Evolutionary conservation across 2,113 vertebrate genomes (phyloP).

Genomic region (Raja brachyura): DNA sequence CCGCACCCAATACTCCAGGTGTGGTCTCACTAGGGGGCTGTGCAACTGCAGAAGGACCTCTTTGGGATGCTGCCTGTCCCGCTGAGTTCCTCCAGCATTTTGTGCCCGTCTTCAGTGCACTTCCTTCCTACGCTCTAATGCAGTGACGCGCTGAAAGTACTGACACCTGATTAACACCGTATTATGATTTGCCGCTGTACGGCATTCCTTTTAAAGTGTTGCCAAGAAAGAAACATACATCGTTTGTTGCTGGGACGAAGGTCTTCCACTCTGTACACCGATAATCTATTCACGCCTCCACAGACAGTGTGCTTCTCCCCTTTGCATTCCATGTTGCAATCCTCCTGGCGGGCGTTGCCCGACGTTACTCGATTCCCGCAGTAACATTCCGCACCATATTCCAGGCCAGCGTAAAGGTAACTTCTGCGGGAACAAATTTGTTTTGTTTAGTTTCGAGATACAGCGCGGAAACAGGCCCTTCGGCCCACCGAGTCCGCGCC

Average conservation of each 20-base stretch:
- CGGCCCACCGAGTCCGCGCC: too few species aligned
- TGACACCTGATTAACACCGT: not conserved
- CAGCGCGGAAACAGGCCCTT: too few species aligned
- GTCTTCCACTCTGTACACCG: slow-evolving; percentile 75
- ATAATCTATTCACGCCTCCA: slow-evolving; percentile 76
- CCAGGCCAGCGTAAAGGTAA: slow-evolving; percentile 78
- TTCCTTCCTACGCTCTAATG: too few species aligned
- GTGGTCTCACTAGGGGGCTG: too few species aligned
- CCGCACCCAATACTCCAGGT: too few species aligned
- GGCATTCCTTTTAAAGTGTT: not conserved
- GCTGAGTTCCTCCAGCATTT: too few species aligned
- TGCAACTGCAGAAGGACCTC: too few species aligned
- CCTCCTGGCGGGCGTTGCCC: slow-evolving; percentile 53
- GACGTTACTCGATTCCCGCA: slow-evolving; percentile 76
- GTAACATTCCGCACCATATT: slow-evolving; percentile 83
- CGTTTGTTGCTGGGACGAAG: slow-evolving; percentile 56
- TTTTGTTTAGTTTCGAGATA: too few species aligned
- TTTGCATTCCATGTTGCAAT: slow-evolving; percentile 79
- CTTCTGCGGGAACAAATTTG: slow-evolving; percentile 59
- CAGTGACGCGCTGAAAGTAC: too few species aligned
- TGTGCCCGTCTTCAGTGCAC: too few species aligned
- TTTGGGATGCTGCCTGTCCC: too few species aligned
- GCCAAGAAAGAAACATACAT: slow-evolving; percentile 63
- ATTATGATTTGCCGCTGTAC: not conserved
- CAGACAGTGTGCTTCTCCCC: slow-evolving; percentile 74